Evolutionary conservation across 2,888 invertebrate species (phyloP), one percentile per base, ranked within the genome.

Genomic region (Ophion slaviceki): DNA sequence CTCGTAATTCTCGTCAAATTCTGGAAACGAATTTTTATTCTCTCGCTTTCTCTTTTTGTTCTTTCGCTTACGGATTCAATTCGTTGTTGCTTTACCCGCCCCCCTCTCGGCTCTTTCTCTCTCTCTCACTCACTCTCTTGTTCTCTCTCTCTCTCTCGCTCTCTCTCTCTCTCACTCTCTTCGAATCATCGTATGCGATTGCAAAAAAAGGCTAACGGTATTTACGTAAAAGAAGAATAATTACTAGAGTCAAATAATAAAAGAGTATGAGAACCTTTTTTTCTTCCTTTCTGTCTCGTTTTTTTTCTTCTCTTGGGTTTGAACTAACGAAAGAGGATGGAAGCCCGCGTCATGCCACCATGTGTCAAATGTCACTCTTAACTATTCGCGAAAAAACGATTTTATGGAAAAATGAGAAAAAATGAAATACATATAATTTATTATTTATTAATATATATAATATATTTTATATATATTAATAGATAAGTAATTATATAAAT

Each of bases 121-220:
- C 4, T 28, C 20, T 64, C 11, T 14, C 20, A 24, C 24, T 24
- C 24, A 24, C 24, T 24, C 24, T 24, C 24, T 24, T 24, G 24
- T 24, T 67, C 57, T 45, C 62, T 64, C 28, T 74, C 66, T 36
- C 11, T 14, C 20, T 67, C 57, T 45, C 68, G 59, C 28, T 64
- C 64, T 32, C 32, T 0, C 4, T 28, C 20, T 32, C 11, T 14
- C 17, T 67, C 57, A 32, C 68, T 64, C 28, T 74, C 66, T 24
- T 62, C 70, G 57, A 40, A 61, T 80, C 28, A 45, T 79, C 40
- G 14, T 82, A 85, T 79, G 85, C 85, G 79, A 85, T 82, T 66
- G 85, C 81, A 85, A 82, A 85, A 61, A 79, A 85, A 85, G 75
- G 85, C 85, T 75, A 82, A 85, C 79, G 81, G 70, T 78, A 81